These are phyloP conservation scores for Psilopsiagon aymara DNA, from an alignment of 2,113 vertebrate species.

Conservation along the genomic window DNA sequence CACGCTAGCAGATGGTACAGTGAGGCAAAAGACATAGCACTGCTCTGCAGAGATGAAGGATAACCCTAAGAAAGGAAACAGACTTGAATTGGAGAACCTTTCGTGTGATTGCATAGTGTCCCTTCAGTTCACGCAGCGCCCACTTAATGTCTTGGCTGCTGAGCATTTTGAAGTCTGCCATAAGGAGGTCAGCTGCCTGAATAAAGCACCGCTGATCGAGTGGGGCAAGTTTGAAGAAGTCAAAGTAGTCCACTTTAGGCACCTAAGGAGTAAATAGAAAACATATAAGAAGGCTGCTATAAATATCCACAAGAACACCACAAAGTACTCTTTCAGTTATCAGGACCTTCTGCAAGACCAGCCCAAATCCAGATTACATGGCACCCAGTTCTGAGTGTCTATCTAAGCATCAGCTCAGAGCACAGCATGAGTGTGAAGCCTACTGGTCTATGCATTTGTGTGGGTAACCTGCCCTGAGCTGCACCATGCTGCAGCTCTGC, in stretches of 20 bases:
- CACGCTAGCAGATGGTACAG: not conserved
- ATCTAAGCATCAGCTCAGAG: not conserved
- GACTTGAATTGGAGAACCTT: conserved; percentile 79
- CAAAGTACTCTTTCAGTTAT: not conserved
- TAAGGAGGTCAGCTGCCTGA: conserved; percentile 94
- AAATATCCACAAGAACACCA: not conserved
- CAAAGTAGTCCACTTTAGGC: conserved; percentile 90
- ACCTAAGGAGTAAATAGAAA: conserved; percentile 46
- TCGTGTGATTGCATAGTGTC: conserved; percentile 99
- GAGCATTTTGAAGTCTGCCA: conserved; percentile 96
- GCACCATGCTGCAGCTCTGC: not conserved
- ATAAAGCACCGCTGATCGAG: conserved; percentile 86
- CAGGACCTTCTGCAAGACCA: not conserved
- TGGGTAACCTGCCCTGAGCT: not conserved
- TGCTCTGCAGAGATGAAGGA: not conserved
- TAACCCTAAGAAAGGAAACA: not conserved
- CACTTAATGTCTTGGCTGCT: conserved; percentile 98
- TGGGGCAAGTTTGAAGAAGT: conserved; percentile 82
- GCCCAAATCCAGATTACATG: not conserved
- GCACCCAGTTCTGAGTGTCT: not conserved
- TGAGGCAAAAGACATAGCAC: not conserved
- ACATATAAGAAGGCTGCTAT: not conserved
- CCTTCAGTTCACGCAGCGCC: conserved; percentile 94
- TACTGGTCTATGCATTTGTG: not conserved
- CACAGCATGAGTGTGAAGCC: not conserved